A percentile compares a stretch with the other conserved stretches of the same genome.
phyloP scores from a whole-genome alignment of 2,797 vertebrate species.

The Falco cherrug region DNA sequence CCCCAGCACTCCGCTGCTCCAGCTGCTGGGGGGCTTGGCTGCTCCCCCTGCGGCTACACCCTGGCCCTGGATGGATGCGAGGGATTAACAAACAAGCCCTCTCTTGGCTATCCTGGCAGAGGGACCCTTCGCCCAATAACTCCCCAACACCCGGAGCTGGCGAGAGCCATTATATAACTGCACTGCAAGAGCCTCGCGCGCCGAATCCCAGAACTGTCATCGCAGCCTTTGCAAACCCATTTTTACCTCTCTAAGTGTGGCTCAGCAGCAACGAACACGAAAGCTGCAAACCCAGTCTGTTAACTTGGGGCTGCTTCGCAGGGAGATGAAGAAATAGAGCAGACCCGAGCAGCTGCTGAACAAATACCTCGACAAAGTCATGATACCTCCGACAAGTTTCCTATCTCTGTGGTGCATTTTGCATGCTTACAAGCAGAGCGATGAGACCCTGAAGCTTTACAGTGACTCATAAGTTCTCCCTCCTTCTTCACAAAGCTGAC shows the following conservation, averaged over 20 bases:
- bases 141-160: not conserved
- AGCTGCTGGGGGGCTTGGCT: fast-evolving
- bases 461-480: not conserved
- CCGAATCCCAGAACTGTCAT: slow-evolving; percentile 51
- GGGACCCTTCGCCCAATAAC: not conserved
- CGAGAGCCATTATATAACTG: not conserved
- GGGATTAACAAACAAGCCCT: not conserved
- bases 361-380: not conserved
- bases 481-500: not conserved
- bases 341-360: not conserved
- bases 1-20: not conserved
- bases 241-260: slow-evolving; percentile 44
- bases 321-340: slow-evolving; percentile 7
- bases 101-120: not conserved
- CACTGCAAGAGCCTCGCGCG: not conserved
- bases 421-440: not conserved
- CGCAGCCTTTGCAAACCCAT: slow-evolving; percentile 46
- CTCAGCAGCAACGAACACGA: not conserved
- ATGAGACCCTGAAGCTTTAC: not conserved
- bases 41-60: fast-evolving
- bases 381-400: not conserved
- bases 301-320: not conserved
- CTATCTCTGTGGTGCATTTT: fast-evolving
- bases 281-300: not conserved
- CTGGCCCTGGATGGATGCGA: fast-evolving